Percentiles rank a stretch among this genome's conserved stretches.
Conservation (phyloP, 2,797 vertebrate genomes). For the Pseudomugil tenellus region DNA sequence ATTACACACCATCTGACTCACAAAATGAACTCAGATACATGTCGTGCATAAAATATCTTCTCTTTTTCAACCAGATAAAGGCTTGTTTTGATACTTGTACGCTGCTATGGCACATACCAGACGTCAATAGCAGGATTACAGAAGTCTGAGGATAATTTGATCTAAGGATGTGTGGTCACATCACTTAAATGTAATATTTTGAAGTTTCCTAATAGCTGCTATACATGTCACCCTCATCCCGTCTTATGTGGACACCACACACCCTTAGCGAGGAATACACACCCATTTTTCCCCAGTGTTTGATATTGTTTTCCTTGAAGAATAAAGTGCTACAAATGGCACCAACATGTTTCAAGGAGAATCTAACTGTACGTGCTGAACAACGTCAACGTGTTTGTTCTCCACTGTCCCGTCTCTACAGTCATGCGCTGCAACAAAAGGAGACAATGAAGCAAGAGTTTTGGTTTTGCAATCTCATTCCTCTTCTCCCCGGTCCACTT, state of each 20-base stretch:
- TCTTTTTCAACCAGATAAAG: background rate
- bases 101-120: no score
- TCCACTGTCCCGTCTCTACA: slow-evolving; percentile 66
- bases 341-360: slow-evolving; percentile 3
- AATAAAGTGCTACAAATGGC: background rate
- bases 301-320: background rate
- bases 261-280: background rate
- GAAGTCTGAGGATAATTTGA: background rate
- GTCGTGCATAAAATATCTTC: slow-evolving; percentile 31
- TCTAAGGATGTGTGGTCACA: slow-evolving; percentile 2
- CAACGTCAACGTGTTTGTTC: slow-evolving; percentile 52
- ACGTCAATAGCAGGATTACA: no score
- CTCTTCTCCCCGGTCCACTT: background rate
- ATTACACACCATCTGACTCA: slow-evolving; percentile 47
- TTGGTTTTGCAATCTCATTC: slow-evolving; percentile 50
- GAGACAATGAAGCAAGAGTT: slow-evolving; percentile 77
- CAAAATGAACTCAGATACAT: slow-evolving; percentile 24
- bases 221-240: background rate
- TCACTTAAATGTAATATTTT: background rate
- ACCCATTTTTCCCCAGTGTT: background rate
- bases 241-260: background rate
- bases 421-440: slow-evolving; percentile 72
- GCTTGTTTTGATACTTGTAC: background rate
- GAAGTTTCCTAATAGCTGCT: background rate
- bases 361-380: slow-evolving; percentile 24